Percentiles rank a stretch among this genome's conserved stretches.
These are phyloP conservation scores for Peromyscus leucopus DNA, from an alignment of 2,113 vertebrate species.

Conservation along the genomic window DNA sequence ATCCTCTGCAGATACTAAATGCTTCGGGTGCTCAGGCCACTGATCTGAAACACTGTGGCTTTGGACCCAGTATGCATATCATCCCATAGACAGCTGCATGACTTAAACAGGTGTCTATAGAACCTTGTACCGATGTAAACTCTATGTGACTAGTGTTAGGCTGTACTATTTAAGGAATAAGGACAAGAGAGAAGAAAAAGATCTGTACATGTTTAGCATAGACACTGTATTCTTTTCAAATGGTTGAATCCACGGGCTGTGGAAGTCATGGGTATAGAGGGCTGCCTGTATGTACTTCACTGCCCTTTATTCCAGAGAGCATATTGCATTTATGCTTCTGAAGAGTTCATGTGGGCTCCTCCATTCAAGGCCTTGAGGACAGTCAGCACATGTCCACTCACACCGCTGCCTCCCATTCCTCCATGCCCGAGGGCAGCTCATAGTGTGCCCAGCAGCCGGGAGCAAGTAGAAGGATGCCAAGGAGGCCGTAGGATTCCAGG, in stretches of 20 bases:
- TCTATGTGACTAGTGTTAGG: neutral
- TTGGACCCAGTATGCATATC: neutral
- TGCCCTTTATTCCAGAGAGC: neutral
- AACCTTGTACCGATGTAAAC: neutral
- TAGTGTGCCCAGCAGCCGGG: neutral
- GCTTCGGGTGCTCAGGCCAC: neutral
- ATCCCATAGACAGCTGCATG: neutral
- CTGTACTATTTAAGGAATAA: neutral
- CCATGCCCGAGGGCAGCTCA: neutral
- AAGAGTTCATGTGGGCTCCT: neutral
- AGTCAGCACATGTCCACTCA: neutral
- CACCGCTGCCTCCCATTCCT: too few species aligned
- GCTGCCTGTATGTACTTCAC: neutral
- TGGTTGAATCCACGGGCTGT: neutral
- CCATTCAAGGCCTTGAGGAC: neutral
- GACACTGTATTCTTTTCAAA: neutral
- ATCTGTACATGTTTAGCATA: neutral
- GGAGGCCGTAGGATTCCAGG: neutral
- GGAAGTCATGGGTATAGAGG: fast-evolving
- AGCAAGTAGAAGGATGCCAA: neutral
- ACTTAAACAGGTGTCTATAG: neutral
- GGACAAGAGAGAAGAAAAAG: neutral
- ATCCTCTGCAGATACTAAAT: neutral
- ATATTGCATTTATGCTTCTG: neutral
- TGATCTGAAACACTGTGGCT: neutral